Conservation (phyloP, 2,797 vertebrate species). For the Acestrorhynchus altus region DNA sequence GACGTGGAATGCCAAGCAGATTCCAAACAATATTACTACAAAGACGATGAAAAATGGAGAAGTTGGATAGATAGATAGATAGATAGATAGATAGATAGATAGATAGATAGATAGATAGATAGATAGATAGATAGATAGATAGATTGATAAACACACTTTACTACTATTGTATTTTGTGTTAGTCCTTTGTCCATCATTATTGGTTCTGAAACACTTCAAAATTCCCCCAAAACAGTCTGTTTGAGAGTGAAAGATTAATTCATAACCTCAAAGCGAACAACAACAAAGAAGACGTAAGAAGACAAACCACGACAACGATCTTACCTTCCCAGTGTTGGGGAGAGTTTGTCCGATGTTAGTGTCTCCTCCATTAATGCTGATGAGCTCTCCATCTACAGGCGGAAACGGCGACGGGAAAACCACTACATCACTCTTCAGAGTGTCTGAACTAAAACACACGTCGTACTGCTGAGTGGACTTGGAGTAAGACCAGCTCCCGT, state of each 20-base stretch:
- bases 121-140: not conserved
- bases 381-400: conserved; percentile 52
- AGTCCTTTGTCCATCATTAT: not conserved
- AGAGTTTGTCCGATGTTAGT: conserved; percentile 38
- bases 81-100: no score
- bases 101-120: no score
- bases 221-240: not conserved
- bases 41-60: no score
- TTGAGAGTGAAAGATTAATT: not conserved
- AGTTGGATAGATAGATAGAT: no score
- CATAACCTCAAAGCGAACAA: no score
- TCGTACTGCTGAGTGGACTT: conserved; percentile 62
- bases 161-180: no score
- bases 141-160: not conserved
- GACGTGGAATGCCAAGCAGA: no score
- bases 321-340: conserved; percentile 37
- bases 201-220: not conserved
- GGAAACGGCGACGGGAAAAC: conserved; percentile 55
- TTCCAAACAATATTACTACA: no score
- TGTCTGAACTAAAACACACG: conserved; percentile 62
- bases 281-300: not conserved
- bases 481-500: conserved; percentile 62
- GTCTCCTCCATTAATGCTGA: conserved; percentile 44
- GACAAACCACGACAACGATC: not conserved
- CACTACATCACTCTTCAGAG: conserved; percentile 60